Conservation (phyloP, 2,888 invertebrate species). For the Ischnura elegans region DNA sequence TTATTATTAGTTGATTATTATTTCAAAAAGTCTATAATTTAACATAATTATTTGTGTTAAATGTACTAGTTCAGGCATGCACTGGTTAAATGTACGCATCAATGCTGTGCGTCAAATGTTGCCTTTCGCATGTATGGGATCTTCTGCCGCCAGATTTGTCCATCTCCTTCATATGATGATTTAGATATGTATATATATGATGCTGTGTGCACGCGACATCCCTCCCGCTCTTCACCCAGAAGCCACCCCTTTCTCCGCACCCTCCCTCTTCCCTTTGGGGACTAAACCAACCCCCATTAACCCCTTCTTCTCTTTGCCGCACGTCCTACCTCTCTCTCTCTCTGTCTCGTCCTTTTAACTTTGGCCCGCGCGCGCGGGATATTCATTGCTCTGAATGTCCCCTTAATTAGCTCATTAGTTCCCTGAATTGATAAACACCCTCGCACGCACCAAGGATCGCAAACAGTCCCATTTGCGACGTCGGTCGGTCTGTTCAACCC, state of each 20-base stretch:
- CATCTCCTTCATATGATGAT: too few species aligned
- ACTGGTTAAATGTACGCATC: neutral
- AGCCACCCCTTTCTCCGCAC: neutral
- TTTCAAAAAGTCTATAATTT: too few species aligned
- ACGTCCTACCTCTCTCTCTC: neutral
- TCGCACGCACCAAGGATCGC: slow-evolving; percentile 59
- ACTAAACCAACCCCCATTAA: neutral
- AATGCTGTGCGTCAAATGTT: neutral
- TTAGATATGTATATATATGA: too few species aligned
- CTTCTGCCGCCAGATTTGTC: too few species aligned
- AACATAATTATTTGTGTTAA: too few species aligned
- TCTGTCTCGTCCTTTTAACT: neutral
- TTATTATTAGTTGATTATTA: too few species aligned
- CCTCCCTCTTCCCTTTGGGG: neutral
- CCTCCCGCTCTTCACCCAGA: neutral
- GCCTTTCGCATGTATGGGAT: neutral
- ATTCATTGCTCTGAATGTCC: slow-evolving; percentile 79
- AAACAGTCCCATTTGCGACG: slow-evolving; percentile 61
- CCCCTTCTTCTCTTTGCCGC: neutral
- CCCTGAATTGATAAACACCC: slow-evolving; percentile 78
- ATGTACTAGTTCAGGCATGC: too few species aligned
- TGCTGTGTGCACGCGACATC: neutral
- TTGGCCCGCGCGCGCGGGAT: slow-evolving; percentile 72
- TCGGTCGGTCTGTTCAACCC: neutral
- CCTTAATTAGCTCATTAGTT: slow-evolving; percentile 80